Evolutionary conservation across 2,797 vertebrate species (phyloP).

Genomic region (Pitangus sulphuratus): DNA sequence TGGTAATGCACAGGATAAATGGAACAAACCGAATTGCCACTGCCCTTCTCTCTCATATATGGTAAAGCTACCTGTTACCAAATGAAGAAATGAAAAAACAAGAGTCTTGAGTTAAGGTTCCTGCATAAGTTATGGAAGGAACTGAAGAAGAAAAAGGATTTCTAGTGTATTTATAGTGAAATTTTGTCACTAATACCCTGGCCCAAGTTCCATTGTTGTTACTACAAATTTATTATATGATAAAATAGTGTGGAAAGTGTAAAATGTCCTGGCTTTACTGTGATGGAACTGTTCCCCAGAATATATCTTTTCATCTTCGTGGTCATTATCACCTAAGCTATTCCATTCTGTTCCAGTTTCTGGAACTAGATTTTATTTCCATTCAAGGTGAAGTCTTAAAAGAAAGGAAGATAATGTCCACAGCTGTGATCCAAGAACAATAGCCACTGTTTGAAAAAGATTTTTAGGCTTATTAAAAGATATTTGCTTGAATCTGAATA

Average conservation of each 20-base stretch:
- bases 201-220: not conserved
- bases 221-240: not conserved
- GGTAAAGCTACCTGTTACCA: not conserved
- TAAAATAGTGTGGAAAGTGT: not conserved
- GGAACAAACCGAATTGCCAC: not conserved
- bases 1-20: not conserved
- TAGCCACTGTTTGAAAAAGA: not conserved
- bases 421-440: not conserved
- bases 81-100: not conserved
- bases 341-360: constrained; percentile 20
- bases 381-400: not conserved
- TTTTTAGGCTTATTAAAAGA: not conserved
- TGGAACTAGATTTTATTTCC: not conserved
- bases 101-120: not conserved
- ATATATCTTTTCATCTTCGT: not conserved
- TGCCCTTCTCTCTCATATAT: not conserved
- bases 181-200: not conserved
- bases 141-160: not conserved
- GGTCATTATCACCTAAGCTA: not conserved
- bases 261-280: not conserved
- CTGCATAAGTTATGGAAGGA: not conserved
- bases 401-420: not conserved
- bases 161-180: not conserved
- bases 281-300: not conserved
- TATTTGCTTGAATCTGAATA: not conserved